phyloP scores from a whole-genome alignment of 2,797 vertebrate genomes.

The Steatocranus sp. region DNA sequence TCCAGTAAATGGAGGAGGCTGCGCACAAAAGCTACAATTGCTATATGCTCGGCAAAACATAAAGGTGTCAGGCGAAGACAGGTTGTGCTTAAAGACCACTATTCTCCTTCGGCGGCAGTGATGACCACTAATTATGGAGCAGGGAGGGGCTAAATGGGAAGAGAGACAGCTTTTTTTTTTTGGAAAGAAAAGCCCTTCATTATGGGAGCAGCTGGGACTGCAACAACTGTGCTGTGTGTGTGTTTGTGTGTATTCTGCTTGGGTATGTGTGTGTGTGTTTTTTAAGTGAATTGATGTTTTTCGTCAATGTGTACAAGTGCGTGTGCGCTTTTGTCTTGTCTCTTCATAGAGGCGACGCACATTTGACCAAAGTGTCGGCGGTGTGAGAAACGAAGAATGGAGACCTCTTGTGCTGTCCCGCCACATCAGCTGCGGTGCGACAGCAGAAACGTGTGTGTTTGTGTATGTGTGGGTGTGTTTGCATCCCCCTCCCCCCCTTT shows the following conservation, averaged over 20 bases:
- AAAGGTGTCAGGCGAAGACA: constrained; percentile 75
- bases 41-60: constrained; percentile 66
- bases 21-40: constrained; percentile 77
- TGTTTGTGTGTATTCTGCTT: constrained; percentile 23
- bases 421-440: constrained; percentile 26
- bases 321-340: constrained; percentile 35
- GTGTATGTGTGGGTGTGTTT: background rate
- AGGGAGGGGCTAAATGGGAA: constrained; percentile 50
- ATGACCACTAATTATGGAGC: constrained; percentile 74
- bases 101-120: constrained; percentile 69
- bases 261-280: constrained; percentile 23
- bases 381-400: constrained; percentile 51
- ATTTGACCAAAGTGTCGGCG: constrained; percentile 50
- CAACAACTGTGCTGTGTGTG: background rate
- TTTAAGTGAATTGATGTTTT: constrained; percentile 44
- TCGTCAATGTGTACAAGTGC: background rate
- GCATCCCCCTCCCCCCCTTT: background rate
- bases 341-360: constrained; percentile 1
- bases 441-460: background rate
- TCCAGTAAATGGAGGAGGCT: constrained; percentile 70
- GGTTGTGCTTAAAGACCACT: constrained; percentile 72
- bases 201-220: constrained; percentile 67
- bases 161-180: constrained; percentile 34
- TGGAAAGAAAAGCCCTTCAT: constrained; percentile 66
- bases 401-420: constrained; percentile 35